phyloP scores from a whole-genome alignment of 1,140 invertebrate genomes.

The Belonocnema kinseyi region DNA sequence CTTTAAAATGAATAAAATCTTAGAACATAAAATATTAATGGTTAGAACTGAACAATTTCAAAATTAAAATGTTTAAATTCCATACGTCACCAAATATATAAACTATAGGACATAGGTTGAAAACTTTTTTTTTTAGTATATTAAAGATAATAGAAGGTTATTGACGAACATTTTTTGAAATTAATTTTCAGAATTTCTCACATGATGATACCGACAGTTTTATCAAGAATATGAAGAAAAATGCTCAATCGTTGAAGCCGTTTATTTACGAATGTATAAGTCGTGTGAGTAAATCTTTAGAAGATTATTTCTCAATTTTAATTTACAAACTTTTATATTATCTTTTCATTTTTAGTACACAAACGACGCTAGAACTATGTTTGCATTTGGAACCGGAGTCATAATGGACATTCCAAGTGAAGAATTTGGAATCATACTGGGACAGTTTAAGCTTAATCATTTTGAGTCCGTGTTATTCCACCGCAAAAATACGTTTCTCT shows the following conservation, averaged over 20 bases:
- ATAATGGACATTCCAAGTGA: slow-evolving; percentile 51
- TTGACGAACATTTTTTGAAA: too few relatives aligned
- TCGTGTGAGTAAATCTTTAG: slow-evolving; percentile 33
- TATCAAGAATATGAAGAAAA: slow-evolving; percentile 13
- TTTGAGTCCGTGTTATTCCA: slow-evolving; percentile 60
- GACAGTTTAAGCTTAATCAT: slow-evolving; percentile 51
- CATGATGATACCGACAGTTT: background rate
- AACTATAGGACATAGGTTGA: too few relatives aligned
- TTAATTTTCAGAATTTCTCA: background rate
- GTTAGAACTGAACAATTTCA: too few relatives aligned
- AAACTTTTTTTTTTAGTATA: too few relatives aligned
- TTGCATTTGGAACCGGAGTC: slow-evolving; percentile 51
- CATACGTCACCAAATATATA: too few relatives aligned
- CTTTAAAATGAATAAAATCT: too few relatives aligned
- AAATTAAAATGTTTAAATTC: too few relatives aligned
- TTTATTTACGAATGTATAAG: slow-evolving; percentile 29
- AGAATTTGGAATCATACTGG: slow-evolving; percentile 57
- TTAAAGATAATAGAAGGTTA: too few relatives aligned
- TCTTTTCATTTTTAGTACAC: slow-evolving; percentile 47
- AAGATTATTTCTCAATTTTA: slow-evolving; percentile 15
- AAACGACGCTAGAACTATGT: slow-evolving; percentile 49
- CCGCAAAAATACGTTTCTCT: slow-evolving; percentile 54
- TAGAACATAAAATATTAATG: too few relatives aligned
- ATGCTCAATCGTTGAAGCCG: background rate
- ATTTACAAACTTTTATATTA: slow-evolving; percentile 20